Evolutionary conservation across 2,888 invertebrate genomes (phyloP).

Genomic region (Oxytorus armatus): DNA sequence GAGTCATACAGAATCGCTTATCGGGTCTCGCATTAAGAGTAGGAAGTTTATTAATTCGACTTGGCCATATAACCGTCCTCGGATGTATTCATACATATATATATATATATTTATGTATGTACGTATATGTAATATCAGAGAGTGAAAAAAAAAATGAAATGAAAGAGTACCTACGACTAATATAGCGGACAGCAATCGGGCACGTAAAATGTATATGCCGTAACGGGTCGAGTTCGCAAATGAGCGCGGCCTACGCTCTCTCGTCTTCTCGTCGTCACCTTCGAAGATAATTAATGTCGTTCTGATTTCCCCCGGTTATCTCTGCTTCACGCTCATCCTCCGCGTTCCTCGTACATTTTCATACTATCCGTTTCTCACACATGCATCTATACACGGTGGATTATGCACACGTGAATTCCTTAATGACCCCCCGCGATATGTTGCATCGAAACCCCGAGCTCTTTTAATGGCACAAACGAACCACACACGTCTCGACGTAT

Average conservation of each 20-base stretch:
- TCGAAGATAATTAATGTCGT: conserved; percentile 71
- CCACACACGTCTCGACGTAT: conserved; percentile 40
- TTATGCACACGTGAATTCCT: conserved; percentile 34
- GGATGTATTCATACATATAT: too few relatives aligned
- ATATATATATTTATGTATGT: too few relatives aligned
- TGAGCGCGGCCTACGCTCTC: conserved; percentile 64
- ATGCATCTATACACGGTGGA: conserved; percentile 21
- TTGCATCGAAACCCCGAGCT: conserved; percentile 28
- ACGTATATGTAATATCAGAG: conserved; percentile 13
- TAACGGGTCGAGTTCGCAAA: conserved; percentile 38
- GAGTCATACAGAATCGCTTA: conserved; percentile 45
- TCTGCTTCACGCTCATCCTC: conserved; percentile 64
- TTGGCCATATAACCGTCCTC: conserved; percentile 47
- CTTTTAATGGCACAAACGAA: conserved; percentile 51
- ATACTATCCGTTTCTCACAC: conserved; percentile 38
- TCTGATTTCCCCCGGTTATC: conserved; percentile 65
- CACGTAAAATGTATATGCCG: conserved; percentile 26
- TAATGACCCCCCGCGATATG: conserved; percentile 58
- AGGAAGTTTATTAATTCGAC: conserved; percentile 70
- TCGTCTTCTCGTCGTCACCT: conserved; percentile 67
- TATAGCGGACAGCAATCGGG: conserved; percentile 19
- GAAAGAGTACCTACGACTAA: too few relatives aligned
- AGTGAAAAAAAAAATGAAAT: too few relatives aligned
- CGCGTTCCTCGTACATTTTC: conserved; percentile 27
- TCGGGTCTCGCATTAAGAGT: conserved; percentile 65